Evolutionary conservation across 2,113 vertebrate species (phyloP), one percentile per base, ranked within the genome.

Genomic region (Sprattus sprattus): DNA sequence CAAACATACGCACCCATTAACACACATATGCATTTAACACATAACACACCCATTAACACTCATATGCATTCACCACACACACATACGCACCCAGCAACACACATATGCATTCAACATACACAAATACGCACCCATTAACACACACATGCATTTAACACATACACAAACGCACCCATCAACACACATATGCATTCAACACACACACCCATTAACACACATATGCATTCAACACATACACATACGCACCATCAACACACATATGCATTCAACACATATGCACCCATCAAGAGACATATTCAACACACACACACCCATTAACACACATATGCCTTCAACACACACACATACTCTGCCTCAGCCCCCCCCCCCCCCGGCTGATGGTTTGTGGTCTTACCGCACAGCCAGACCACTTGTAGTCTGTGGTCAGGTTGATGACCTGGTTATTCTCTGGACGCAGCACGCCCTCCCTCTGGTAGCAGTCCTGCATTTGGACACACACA

Each of bases 351-450:
- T 2, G 16, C 3, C 2, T 16, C 52, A 13, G 16, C 16, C 15
- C 52, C 16, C 52, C 52, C 52, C 15, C 64, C n/a, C 20, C 20
- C 20, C 54, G 2, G 10, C 22, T 8, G 22, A 8, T 64, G 57
- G 57, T 22, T 6, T 22, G 57, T 64, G 22, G 57, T 87, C 96
- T 92, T 92, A 98, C 97, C 96, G 95, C 95, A 91, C 97, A 98
- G 82, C 97, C 97, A 0, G 97, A 97, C 97, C 97, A 98, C 80
- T 96, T 96, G 89, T 97, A 98, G 88, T 94, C 95, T 2, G 97
- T 98, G 85, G 96, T 98, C 49, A 98, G 95, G 92, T 98, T 98
- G 92, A 98, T 98, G 91, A 98, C 97, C 90, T 98, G 97, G 93
- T 98, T 98, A 90, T 98, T 98, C 89, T 97, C 97, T 0, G 97